These are phyloP conservation scores for Parthenolecanium corni DNA, from an alignment of 2,888 invertebrate species.

Conservation along the genomic window DNA sequence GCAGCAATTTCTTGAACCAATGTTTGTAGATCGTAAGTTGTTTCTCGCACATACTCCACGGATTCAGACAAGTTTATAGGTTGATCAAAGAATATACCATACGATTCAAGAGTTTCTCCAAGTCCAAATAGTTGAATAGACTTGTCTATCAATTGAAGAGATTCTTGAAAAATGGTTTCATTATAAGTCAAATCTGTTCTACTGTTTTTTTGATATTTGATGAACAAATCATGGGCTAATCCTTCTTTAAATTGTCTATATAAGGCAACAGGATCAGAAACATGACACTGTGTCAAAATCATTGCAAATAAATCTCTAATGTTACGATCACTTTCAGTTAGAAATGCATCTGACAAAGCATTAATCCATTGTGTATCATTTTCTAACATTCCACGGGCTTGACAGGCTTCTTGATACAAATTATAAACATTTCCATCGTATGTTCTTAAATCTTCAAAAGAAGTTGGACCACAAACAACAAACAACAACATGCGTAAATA, in stretches of 20 bases:
- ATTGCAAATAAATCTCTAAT: slow-evolving; percentile 24
- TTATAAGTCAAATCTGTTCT: background rate
- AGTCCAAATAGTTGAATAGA: too few species aligned
- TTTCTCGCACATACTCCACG: slow-evolving; percentile 7
- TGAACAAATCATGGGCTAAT: slow-evolving; percentile 3
- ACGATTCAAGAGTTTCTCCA: too few species aligned
- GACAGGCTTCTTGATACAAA: slow-evolving; percentile 9
- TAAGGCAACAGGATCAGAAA: background rate
- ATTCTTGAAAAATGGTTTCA: slow-evolving; percentile 3
- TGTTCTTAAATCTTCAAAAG: slow-evolving; percentile 15
- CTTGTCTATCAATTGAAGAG: too few species aligned
- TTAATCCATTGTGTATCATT: slow-evolving; percentile 24
- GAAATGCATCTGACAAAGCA: slow-evolving; percentile 13
- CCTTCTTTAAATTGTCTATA: background rate
- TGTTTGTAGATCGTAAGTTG: background rate
- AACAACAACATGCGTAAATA: slow-evolving; percentile 20
- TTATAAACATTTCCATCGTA: background rate
- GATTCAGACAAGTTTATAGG: too few species aligned
- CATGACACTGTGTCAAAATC: slow-evolving; percentile 18
- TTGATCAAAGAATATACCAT: too few species aligned
- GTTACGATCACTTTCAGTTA: slow-evolving; percentile 9
- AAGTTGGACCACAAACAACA: slow-evolving; percentile 15
- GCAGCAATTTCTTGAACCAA: background rate
- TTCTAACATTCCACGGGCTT: slow-evolving; percentile 33
- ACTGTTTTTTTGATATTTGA: too few species aligned